Conservation (phyloP, 2,113 vertebrate genomes). For the Rhipidura dahli region DNA sequence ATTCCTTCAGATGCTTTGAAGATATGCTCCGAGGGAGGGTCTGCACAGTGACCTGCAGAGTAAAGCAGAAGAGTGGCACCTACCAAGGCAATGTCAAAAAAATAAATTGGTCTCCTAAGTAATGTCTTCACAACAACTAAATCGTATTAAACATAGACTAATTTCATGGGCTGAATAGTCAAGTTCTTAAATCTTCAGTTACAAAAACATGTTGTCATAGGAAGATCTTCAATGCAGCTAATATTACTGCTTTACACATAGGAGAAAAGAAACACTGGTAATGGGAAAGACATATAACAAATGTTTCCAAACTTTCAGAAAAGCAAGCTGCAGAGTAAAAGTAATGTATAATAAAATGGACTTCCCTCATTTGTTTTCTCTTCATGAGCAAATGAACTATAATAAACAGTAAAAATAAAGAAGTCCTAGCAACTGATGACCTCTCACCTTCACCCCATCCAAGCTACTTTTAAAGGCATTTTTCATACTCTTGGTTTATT, state of each 20-base stretch:
- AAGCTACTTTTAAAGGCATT: constrained; percentile 5
- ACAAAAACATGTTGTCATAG: neutral
- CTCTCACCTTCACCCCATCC: neutral
- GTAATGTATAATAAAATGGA: neutral
- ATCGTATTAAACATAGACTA: neutral
- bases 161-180: neutral
- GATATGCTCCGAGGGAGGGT: neutral
- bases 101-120: neutral
- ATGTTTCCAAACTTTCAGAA: neutral
- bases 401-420: constrained; percentile 12
- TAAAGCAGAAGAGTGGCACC: neutral
- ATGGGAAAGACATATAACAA: neutral
- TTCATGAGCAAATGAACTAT: neutral
- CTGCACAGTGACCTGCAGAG: neutral
- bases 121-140: neutral
- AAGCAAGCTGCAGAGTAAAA: neutral
- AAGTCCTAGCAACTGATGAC: neutral
- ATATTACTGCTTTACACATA: neutral
- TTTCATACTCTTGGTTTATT: constrained; percentile 33
- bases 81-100: neutral
- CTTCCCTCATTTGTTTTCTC: constrained; percentile 32
- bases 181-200: neutral
- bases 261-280: neutral
- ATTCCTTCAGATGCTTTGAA: neutral
- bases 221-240: neutral